phyloP scores from a whole-genome alignment of 1,140 invertebrate species.

The Drosophila dunni region DNA sequence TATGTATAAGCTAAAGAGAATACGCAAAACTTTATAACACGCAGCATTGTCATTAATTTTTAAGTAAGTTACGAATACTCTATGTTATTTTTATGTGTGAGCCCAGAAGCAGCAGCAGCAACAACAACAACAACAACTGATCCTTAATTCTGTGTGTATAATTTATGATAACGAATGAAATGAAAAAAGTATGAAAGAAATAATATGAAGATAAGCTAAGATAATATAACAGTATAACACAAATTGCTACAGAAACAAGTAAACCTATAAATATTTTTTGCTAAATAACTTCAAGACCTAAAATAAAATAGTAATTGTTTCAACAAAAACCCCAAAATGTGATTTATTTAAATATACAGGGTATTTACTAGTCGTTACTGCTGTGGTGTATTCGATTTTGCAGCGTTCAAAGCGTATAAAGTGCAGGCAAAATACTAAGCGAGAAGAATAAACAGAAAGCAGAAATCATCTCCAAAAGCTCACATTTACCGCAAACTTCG shows the following conservation, averaged over 20 bases:
- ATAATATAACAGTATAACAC: constrained; percentile 49
- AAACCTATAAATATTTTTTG: constrained; percentile 68
- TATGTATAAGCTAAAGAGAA: constrained; percentile 52
- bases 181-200: background rate
- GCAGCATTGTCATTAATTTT: constrained; percentile 80
- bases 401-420: too few relatives aligned
- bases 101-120: constrained; percentile 3
- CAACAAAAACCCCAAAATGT: constrained; percentile 39
- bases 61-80: constrained; percentile 54
- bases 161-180: constrained; percentile 2
- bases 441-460: too few relatives aligned
- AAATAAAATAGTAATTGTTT: constrained; percentile 81
- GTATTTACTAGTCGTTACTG: too few relatives aligned
- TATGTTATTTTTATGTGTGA: constrained; percentile 57
- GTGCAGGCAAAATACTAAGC: too few relatives aligned
- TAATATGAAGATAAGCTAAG: constrained; percentile 13
- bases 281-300: constrained; percentile 70
- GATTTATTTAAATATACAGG: background rate
- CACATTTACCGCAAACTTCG: too few relatives aligned
- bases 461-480: too few relatives aligned
- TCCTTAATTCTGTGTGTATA: constrained; percentile 28
- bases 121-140: constrained; percentile 29
- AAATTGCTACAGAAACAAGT: constrained; percentile 32
- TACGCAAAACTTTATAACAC: constrained; percentile 60
- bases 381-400: too few relatives aligned